Evolutionary conservation across 92 coral and sea anemone genomes (phyloP).

Genomic region (Heliopora coerulea): DNA sequence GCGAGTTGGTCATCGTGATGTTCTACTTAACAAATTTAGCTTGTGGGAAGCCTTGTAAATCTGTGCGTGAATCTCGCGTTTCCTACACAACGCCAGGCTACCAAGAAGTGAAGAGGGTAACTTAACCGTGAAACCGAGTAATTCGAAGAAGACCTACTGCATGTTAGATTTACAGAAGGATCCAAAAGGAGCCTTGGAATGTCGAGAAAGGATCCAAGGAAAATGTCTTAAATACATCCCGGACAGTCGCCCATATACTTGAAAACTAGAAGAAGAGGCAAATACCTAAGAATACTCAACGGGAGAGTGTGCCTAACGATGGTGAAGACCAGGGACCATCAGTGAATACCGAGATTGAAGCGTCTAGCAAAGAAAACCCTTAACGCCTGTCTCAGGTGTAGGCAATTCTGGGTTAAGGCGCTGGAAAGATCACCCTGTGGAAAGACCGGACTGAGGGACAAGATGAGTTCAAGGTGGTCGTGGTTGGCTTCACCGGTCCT

Average conservation of each 20-base stretch:
- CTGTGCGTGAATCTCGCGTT: conserved; percentile 42
- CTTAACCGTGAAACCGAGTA: conserved; percentile 11
- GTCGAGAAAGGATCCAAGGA: conserved; percentile 45
- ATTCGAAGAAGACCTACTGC: neutral
- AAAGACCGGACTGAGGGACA: too few relatives aligned
- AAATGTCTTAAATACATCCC: conserved; percentile 40
- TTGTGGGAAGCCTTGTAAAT: conserved; percentile 9
- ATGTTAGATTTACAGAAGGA: neutral
- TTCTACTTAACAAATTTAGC: neutral
- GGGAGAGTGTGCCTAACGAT: conserved; percentile 42
- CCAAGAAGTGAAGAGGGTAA: conserved; percentile 24
- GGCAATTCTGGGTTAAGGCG: too few relatives aligned
- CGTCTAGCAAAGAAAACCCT: conserved; percentile 28
- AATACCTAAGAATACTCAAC: conserved; percentile 21
- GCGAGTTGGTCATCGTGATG: neutral
- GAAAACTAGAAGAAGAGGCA: neutral
- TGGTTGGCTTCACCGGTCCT: too few relatives aligned
- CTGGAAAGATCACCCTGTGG: too few relatives aligned
- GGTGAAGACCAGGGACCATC: conserved; percentile 10
- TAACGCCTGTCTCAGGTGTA: too few relatives aligned
- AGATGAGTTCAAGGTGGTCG: too few relatives aligned
- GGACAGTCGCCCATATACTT: conserved; percentile 11
- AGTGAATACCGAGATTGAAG: conserved; percentile 42
- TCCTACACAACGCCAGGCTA: conserved; percentile 29
- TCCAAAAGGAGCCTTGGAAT: neutral